Base-by-base conservation (phyloP, 2,888 invertebrate genomes). In the Sphaerophoria rueppellii region DNA sequence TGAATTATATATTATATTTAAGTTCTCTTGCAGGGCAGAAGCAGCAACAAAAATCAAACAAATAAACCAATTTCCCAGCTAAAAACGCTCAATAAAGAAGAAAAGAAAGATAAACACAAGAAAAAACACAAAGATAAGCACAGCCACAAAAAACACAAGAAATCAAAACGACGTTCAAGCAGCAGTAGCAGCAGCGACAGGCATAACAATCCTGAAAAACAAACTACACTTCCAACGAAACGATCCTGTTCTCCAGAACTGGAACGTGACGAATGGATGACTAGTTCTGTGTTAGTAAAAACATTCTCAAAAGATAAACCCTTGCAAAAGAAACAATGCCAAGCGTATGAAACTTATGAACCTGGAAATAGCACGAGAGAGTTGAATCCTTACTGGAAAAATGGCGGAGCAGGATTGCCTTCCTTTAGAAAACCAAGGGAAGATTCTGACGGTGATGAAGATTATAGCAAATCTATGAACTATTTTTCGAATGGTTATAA, bases 371-470 rank as follows among this genome's bases (percentile, higher is more conserved):
- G 95, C 90, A 92, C 91, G 1, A 93, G 95, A 88, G 98, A 98
- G 92, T 92, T 98, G 71, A 98, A 98, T 93, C 98, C 97, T 0
- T 96, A 97, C 89, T 98, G 98, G 98, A 97, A 96, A 93, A 93
- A 95, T 91, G 97, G 97, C 57, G 98, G 98, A 0, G 94, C 94
- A 70, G 98, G 98, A 2, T 90, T 98, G 78, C 98, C 98, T 0
- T 90, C 87, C 6, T 92, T 92, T 80, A 88, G 89, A 77, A 91
- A 89, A 82, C 92, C 92, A 7, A 86, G 88, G 24, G 91, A 92
- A 48, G 93, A 94, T 79, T 89, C 89, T 65, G 88, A 88, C 24
- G 87, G 88, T 1, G 60, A 58, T 2, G 32, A 34, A 37, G 4
- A 12, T 16, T 3, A 46, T 2, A 1, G 24, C 9, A 4, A 40